A percentile compares a stretch with the other conserved stretches of the same genome.
phyloP scores from a whole-genome alignment of 2,797 vertebrate genomes.

The Chloroceryle amazona region DNA sequence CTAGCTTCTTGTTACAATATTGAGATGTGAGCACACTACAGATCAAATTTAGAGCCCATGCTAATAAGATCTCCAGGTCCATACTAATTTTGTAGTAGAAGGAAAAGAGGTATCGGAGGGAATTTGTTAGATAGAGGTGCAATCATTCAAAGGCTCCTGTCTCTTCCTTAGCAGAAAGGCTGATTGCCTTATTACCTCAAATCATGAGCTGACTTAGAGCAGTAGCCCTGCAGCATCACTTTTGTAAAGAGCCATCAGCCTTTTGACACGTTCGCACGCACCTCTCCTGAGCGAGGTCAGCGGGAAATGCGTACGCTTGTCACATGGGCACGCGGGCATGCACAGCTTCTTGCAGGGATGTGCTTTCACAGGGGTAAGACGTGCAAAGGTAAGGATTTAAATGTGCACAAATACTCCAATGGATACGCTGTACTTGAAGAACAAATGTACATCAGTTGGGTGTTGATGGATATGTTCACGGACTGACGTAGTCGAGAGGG shows the following conservation, averaged over 20 bases:
- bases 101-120: constrained; percentile 3
- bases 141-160: background rate
- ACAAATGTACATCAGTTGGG: background rate
- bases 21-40: background rate
- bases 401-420: background rate
- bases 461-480: background rate
- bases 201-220: background rate
- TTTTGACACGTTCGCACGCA: accelerated
- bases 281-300: accelerated
- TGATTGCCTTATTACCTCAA: constrained; percentile 22
- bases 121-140: background rate
- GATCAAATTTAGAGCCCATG: constrained; percentile 4
- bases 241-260: background rate
- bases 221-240: background rate
- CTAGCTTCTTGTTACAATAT: background rate
- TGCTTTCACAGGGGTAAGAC: background rate
- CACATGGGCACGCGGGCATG: background rate
- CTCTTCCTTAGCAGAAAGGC: background rate
- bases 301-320: background rate
- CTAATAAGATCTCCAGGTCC: background rate
- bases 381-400: background rate
- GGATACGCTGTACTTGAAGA: background rate
- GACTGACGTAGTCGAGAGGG: background rate
- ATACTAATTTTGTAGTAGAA: background rate
- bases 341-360: accelerated